Conservation (phyloP, 2,113 vertebrate genomes). For the Cyanoliseus patagonus region DNA sequence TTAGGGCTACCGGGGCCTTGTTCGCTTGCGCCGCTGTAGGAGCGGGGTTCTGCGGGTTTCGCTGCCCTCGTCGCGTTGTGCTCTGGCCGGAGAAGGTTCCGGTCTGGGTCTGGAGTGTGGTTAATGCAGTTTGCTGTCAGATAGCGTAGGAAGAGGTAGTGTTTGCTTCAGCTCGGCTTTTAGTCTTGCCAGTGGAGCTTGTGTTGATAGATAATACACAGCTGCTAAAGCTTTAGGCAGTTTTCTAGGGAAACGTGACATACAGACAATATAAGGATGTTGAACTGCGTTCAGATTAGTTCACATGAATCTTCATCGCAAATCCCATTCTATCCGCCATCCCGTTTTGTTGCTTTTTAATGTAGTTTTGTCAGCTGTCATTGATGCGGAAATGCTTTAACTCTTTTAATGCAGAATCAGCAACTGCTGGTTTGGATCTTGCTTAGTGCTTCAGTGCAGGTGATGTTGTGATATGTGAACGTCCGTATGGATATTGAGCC, state of each 20-base stretch:
- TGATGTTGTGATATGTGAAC: background rate
- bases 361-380: fast-evolving
- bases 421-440: background rate
- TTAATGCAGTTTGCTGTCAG: fast-evolving
- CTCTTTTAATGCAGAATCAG: fast-evolving
- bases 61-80: background rate
- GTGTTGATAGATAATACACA: fast-evolving
- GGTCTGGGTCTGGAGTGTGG: fast-evolving
- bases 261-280: fast-evolving
- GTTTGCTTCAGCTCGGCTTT: background rate
- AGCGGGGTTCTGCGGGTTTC: background rate
- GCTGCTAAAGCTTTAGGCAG: fast-evolving
- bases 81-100: background rate
- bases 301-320: fast-evolving
- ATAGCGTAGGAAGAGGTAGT: fast-evolving
- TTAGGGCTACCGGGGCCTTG: background rate
- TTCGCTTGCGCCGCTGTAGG: fast-evolving
- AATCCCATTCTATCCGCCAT: fast-evolving
- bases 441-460: background rate
- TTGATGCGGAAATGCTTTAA: background rate
- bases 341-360: fast-evolving
- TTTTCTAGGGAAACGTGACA: fast-evolving
- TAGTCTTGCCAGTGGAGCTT: fast-evolving
- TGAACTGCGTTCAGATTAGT: fast-evolving
- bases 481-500: fast-evolving